Evolutionary conservation across 2,888 invertebrate genomes (phyloP).

Genomic region (Lycophotia porphyrea): DNA sequence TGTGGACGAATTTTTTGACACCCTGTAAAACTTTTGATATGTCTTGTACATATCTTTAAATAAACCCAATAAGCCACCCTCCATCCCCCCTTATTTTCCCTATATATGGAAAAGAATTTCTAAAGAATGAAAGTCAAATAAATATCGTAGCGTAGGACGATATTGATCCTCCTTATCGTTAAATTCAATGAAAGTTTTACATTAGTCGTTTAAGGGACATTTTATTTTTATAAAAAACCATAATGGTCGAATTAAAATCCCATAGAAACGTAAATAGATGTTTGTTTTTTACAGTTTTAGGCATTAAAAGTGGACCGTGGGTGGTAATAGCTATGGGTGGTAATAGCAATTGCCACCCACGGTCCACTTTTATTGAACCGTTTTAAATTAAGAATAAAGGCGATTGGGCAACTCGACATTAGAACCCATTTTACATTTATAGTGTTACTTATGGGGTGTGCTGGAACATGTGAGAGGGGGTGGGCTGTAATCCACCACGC

Average conservation of each 20-base stretch:
- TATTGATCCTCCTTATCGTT: slow-evolving; percentile 12
- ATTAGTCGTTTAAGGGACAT: not conserved
- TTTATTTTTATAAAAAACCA: not conserved
- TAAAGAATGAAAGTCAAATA: slow-evolving; percentile 17
- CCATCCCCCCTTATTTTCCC: too few relatives aligned
- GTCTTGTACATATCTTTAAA: too few relatives aligned
- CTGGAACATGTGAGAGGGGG: too few relatives aligned
- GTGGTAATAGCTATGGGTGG: not conserved
- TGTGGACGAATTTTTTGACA: too few relatives aligned
- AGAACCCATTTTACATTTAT: not conserved
- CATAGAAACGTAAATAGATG: slow-evolving; percentile 1
- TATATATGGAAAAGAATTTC: not conserved
- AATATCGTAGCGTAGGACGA: too few relatives aligned
- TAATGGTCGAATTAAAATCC: slow-evolving; percentile 13
- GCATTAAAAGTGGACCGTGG: slow-evolving; percentile 5
- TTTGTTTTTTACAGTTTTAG: slow-evolving; percentile 9
- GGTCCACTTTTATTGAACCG: too few relatives aligned
- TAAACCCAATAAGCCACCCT: too few relatives aligned
- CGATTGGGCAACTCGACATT: not conserved
- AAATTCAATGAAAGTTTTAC: slow-evolving; percentile 8
- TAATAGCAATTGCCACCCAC: too few relatives aligned
- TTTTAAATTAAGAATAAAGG: not conserved
- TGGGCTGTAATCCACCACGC: too few relatives aligned
- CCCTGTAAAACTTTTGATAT: too few relatives aligned
- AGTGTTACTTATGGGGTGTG: too few relatives aligned